Evolutionary conservation across 23 tunicate species (phyloP).

Genomic region (Corella eumyota): DNA sequence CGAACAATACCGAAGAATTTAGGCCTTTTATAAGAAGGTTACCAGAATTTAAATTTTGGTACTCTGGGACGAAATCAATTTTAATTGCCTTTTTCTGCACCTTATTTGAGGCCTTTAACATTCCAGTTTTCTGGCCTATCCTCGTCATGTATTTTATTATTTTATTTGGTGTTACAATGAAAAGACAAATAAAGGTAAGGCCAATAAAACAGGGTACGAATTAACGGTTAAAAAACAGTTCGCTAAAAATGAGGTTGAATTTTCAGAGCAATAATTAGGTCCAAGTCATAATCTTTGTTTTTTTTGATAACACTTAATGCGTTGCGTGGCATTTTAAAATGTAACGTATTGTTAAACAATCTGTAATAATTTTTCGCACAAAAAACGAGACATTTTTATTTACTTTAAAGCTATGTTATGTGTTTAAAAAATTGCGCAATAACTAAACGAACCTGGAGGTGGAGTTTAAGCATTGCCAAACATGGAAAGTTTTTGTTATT

Average conservation of each 20-base stretch:
- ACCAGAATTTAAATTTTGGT: constrained; percentile 97
- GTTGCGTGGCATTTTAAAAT: neutral
- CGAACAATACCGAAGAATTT: constrained; percentile 63
- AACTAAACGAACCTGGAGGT: no score
- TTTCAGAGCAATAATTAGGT: no score
- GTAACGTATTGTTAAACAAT: no score
- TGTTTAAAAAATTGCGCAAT: no score
- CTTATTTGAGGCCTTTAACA: constrained; percentile 76
- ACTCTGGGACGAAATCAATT: constrained; percentile 67
- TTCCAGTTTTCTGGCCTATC: constrained; percentile 99
- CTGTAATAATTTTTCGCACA: no score
- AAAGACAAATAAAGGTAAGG: constrained; percentile 90
- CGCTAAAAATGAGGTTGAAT: no score
- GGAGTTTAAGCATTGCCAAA: no score
- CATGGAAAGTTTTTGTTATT: no score
- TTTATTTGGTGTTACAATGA: constrained; percentile 91
- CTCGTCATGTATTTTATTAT: constrained; percentile 97
- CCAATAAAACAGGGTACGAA: no score
- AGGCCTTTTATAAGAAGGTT: constrained; percentile 87
- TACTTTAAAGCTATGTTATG: neutral
- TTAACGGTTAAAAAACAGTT: no score
- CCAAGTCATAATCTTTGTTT: no score
- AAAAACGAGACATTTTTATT: no score
- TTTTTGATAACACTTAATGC: neutral
- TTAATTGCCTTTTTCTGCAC: constrained; percentile 63